These are phyloP conservation scores for Pluvianellus socialis DNA, from an alignment of 2,113 vertebrate genomes.

Conservation along the genomic window DNA sequence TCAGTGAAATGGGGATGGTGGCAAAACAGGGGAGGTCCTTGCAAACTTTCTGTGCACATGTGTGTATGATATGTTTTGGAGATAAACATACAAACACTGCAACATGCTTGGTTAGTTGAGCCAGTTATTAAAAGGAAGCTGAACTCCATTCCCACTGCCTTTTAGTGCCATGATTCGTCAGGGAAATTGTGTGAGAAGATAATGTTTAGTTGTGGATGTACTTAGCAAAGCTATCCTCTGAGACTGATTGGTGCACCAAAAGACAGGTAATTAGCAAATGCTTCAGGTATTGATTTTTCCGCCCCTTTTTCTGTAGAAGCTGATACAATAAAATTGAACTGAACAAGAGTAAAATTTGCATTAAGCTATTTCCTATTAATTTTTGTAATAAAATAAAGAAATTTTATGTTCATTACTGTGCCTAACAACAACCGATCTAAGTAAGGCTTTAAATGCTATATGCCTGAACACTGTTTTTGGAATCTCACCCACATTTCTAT, in stretches of 20 bases:
- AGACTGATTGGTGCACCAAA: not conserved
- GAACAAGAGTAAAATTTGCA: not conserved
- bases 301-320: not conserved
- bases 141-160: not conserved
- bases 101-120: not conserved
- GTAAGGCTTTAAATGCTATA: conserved; percentile 57
- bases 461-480: conserved; percentile 26
- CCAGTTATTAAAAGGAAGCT: not conserved
- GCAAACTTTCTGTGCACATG: not conserved
- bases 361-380: not conserved
- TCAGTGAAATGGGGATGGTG: not conserved
- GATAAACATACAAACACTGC: not conserved
- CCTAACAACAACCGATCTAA: conserved; percentile 18
- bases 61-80: not conserved
- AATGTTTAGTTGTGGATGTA: not conserved
- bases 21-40: not conserved
- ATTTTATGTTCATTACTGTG: not conserved
- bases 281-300: not conserved
- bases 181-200: not conserved
- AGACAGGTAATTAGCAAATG: not conserved
- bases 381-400: not conserved
- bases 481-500: conserved; percentile 48
- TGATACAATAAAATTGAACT: not conserved
- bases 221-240: not conserved
- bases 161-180: not conserved